phyloP scores from a whole-genome alignment of 2,888 invertebrate species.

The Scotopteryx bipunctaria region DNA sequence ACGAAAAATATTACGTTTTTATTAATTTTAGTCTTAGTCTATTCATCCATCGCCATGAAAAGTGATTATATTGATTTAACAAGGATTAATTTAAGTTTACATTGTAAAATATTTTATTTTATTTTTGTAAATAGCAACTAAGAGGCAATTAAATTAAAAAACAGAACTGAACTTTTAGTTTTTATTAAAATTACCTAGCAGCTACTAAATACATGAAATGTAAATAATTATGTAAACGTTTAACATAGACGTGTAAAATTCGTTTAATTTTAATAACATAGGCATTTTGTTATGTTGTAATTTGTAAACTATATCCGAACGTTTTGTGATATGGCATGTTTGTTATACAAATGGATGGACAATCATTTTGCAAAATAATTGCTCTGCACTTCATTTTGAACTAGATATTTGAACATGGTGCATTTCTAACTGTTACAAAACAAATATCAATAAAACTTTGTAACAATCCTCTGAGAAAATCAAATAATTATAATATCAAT shows the following conservation, averaged over 20 bases:
- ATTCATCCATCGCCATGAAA: too few species aligned
- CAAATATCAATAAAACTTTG: not conserved
- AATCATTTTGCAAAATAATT: not conserved
- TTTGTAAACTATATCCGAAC: not conserved
- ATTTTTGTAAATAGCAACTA: slow-evolving; percentile 19
- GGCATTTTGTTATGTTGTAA: not conserved
- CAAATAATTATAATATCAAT: not conserved
- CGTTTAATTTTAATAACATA: slow-evolving; percentile 6
- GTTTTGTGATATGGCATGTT: slow-evolving; percentile 17
- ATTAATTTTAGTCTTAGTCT: too few species aligned
- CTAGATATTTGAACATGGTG: not conserved
- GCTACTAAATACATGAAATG: slow-evolving; percentile 19
- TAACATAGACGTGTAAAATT: slow-evolving; percentile 14
- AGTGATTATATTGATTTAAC: not conserved
- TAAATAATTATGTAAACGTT: slow-evolving; percentile 14
- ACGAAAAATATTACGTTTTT: too few species aligned
- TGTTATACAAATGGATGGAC: slow-evolving; percentile 21
- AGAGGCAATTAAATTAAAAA: slow-evolving; percentile 26
- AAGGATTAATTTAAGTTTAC: not conserved
- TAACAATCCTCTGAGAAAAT: slow-evolving; percentile 13
- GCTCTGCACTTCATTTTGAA: slow-evolving; percentile 3
- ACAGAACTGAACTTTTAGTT: slow-evolving; percentile 27
- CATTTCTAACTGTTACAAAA: not conserved
- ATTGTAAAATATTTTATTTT: not conserved
- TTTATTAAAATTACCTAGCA: slow-evolving; percentile 21